These are phyloP conservation scores for Corydoras maculifer DNA, from an alignment of 2,113 vertebrate genomes.

Conservation along the genomic window DNA sequence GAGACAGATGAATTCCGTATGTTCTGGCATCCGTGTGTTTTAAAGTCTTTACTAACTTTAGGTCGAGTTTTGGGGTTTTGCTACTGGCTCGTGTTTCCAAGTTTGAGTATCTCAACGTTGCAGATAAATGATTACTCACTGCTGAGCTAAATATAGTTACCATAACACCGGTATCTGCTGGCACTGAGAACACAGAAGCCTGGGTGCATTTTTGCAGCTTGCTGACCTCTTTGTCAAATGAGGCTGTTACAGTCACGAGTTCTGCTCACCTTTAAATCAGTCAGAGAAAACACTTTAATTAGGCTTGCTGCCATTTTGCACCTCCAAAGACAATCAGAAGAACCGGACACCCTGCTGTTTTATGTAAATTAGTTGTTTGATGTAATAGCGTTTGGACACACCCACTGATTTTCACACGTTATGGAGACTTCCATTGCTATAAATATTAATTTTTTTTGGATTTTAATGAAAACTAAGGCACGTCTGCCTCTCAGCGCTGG, in stretches of 20 bases:
- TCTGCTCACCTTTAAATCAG: slow-evolving; percentile 1
- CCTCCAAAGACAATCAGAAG: not conserved
- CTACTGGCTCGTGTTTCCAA: slow-evolving; percentile 4
- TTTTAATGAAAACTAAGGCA: no score
- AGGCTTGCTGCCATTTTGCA: not conserved
- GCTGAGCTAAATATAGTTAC: slow-evolving; percentile 40
- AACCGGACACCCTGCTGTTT: not conserved
- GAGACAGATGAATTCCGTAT: slow-evolving; percentile 2
- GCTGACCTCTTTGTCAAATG: slow-evolving; percentile 59
- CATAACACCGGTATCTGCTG: slow-evolving; percentile 34
- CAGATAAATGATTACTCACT: slow-evolving; percentile 36
- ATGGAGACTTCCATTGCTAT: no score
- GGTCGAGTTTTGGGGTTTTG: not conserved
- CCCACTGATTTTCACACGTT: no score
- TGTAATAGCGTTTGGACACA: no score
- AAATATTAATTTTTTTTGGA: no score
- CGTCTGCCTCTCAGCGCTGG: no score
- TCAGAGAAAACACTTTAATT: not conserved
- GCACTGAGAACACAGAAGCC: slow-evolving; percentile 18
- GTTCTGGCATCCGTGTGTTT: not conserved
- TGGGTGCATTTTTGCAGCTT: not conserved
- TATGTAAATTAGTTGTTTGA: no score
- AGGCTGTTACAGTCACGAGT: not conserved
- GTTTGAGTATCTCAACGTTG: slow-evolving; percentile 14
- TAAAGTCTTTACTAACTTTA: slow-evolving; percentile 3